These are phyloP conservation scores for Spea hammondii DNA, from an alignment of 2,797 vertebrate genomes.

Conservation along the genomic window DNA sequence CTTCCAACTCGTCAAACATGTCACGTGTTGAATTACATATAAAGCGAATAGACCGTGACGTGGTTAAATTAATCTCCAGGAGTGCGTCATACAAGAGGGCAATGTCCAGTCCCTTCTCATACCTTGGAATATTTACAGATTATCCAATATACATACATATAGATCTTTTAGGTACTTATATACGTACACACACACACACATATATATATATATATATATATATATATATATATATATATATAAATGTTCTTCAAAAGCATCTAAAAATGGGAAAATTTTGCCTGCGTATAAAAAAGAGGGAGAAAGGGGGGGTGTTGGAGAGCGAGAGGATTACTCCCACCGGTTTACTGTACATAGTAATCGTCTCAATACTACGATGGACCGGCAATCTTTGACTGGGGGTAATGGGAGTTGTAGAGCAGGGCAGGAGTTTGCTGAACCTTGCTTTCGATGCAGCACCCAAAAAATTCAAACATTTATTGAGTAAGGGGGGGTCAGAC, in stretches of 20 bases:
- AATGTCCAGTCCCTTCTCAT: neutral
- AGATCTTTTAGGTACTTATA: slow-evolving; percentile 40
- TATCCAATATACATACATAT: slow-evolving; percentile 46
- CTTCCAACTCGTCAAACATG: too few species aligned
- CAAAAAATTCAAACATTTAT: slow-evolving; percentile 1
- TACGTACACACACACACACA: slow-evolving; percentile 47
- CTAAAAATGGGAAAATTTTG: slow-evolving; percentile 36
- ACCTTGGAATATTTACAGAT: slow-evolving; percentile 44
- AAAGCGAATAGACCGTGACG: neutral
- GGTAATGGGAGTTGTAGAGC: neutral
- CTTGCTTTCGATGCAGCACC: slow-evolving; percentile 33
- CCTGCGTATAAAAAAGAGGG: slow-evolving; percentile 44
- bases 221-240: slow-evolving; percentile 48
- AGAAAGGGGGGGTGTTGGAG: neutral
- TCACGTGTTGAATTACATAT: too few species aligned
- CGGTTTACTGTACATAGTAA: slow-evolving; percentile 6
- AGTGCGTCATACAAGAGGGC: slow-evolving; percentile 6
- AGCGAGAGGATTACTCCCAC: slow-evolving; percentile 3
- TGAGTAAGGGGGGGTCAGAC: neutral
- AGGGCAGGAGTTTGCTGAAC: neutral
- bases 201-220: slow-evolving; percentile 50
- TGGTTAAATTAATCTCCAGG: slow-evolving; percentile 1
- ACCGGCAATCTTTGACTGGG: neutral
- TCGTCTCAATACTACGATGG: neutral
- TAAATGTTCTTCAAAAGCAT: slow-evolving; percentile 44